Evolutionary conservation across 2,888 invertebrate species (phyloP), one percentile per base, ranked within the genome.

Genomic region (Pyrgus malvae): DNA sequence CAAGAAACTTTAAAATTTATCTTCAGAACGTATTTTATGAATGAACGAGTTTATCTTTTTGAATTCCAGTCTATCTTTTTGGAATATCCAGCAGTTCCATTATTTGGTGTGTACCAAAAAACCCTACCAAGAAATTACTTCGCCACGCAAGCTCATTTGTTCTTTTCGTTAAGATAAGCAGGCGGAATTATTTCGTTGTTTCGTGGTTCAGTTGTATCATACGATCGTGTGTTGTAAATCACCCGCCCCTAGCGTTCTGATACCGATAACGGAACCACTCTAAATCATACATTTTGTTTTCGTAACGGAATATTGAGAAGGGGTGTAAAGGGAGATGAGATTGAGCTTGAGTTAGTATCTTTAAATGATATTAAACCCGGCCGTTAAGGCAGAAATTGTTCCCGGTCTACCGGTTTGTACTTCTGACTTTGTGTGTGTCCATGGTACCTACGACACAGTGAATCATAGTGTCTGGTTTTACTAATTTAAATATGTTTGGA

Each of bases 231-330:
- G 69, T 65, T 68, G 72, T 78, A 88, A 88, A 88, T 88, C 87
- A 85, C 80, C 71, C 83, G 70, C 85, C 80, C 83, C 80, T 60
- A 12, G 33, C 35, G 49, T 60, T 56, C 78, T 74, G 87, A 88
- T 88, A 87, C 80, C 75, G 73, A 70, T 72, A 75, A 74, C 73
- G 72, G 79, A 80, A 78, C 78, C 78, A 69, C 65, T 69, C 75
- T 86, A 85, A 84, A 87, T 87, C 84, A 87, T 81, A 83, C 79
- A 79, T 83, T n/a, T 83, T 84, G 79, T 83, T 80, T 82, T 82
- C 74, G 59, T 66, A 66, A 64, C 68, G 61, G 64, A 65, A 67
- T 67, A 71, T 71, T 72, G 71, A 60, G 68, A 61, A 60, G 65
- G 67, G 72, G 80, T 79, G 76, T 50, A 35, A 9, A 14, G 21